Evolutionary conservation across 2,113 vertebrate genomes (phyloP).

Genomic region (Ia io): DNA sequence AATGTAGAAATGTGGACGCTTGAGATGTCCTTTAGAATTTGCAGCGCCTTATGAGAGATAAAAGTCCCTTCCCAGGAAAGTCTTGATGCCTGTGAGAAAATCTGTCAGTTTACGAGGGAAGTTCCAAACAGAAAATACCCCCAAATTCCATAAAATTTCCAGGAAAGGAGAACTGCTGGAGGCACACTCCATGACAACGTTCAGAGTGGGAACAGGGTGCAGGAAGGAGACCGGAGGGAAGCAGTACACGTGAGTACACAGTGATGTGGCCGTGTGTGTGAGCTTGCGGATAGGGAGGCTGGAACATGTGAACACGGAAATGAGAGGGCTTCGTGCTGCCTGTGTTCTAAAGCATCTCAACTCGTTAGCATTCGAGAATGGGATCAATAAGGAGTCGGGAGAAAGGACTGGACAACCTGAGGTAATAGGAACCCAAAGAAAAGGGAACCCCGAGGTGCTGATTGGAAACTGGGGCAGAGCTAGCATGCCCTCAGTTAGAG

Average conservation of each 20-base stretch:
- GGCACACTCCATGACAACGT: fast-evolving
- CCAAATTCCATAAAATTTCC: not conserved
- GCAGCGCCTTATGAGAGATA: not conserved
- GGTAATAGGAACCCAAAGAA: not conserved
- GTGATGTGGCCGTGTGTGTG: not conserved
- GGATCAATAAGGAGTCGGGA: not conserved
- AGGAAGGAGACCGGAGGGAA: not conserved
- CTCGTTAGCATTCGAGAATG: not conserved
- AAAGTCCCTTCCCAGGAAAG: not conserved
- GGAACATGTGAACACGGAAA: not conserved
- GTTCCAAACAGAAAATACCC: not conserved
- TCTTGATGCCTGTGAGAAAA: not conserved
- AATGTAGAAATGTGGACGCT: not conserved
- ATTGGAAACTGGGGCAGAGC: not conserved
- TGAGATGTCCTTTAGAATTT: not conserved
- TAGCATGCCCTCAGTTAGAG: not conserved
- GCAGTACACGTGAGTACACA: fast-evolving
- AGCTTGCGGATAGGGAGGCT: not conserved
- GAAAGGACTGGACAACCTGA: not conserved
- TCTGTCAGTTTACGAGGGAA: not conserved
- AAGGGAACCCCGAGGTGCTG: not conserved
- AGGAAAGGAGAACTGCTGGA: not conserved
- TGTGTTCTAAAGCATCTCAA: not conserved
- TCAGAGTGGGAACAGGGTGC: not conserved
- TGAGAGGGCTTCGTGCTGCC: not conserved